Evolutionary conservation across 2,797 vertebrate species (phyloP).

Genomic region (Eleutherodactylus coqui): DNA sequence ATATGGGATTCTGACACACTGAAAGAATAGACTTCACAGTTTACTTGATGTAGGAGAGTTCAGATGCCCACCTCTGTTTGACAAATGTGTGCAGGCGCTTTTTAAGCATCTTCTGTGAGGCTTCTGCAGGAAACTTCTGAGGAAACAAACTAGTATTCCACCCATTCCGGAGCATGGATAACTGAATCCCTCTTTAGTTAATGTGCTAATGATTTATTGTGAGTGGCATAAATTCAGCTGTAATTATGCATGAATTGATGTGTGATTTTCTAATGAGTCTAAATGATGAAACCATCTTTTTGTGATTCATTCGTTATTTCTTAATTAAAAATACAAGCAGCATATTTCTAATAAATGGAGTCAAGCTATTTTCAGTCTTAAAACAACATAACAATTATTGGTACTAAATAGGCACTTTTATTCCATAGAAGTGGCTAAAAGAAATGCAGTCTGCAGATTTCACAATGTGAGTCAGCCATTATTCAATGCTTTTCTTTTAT

Average conservation of each 20-base stretch:
- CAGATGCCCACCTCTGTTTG: slow-evolving; percentile 62
- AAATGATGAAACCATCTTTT: slow-evolving; percentile 82
- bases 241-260: slow-evolving; percentile 83
- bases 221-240: slow-evolving; percentile 78
- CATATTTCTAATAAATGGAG: slow-evolving; percentile 81
- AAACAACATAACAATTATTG: slow-evolving; percentile 75
- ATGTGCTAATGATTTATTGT: slow-evolving; percentile 80
- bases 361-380: slow-evolving; percentile 73
- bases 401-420: slow-evolving; percentile 74
- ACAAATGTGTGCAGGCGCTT: slow-evolving; percentile 22
- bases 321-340: slow-evolving; percentile 76
- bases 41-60: slow-evolving; percentile 64
- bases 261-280: slow-evolving; percentile 83
- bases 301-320: slow-evolving; percentile 82
- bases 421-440: slow-evolving; percentile 60
- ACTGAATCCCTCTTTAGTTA: slow-evolving; percentile 77
- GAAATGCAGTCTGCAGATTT: slow-evolving; percentile 47
- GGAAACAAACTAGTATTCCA: slow-evolving; percentile 67
- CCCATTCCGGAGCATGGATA: slow-evolving; percentile 73
- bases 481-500: slow-evolving; percentile 37
- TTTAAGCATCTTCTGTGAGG: slow-evolving; percentile 19
- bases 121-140: slow-evolving; percentile 54
- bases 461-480: slow-evolving; percentile 28
- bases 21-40: slow-evolving; percentile 70
- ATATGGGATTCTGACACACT: slow-evolving; percentile 68